Evolutionary conservation across 2,113 vertebrate species (phyloP).

Genomic region (Coptodon rendalli): DNA sequence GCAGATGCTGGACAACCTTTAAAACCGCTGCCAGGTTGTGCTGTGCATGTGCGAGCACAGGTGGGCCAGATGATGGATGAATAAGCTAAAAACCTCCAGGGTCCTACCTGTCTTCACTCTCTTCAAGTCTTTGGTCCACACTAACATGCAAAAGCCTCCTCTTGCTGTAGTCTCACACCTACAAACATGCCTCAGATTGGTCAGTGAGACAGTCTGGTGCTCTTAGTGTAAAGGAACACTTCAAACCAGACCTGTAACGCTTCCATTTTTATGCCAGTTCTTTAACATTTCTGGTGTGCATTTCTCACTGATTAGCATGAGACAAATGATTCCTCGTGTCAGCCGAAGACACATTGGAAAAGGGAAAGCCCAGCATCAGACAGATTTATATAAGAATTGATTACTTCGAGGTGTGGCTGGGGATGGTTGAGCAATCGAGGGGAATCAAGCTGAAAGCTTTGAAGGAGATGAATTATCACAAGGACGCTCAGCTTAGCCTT

Average conservation of each 20-base stretch:
- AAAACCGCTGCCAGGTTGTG: not conserved
- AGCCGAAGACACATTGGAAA: not conserved
- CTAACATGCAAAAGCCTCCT: not conserved
- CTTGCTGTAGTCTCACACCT: not conserved
- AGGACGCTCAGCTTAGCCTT: slow-evolving; percentile 26
- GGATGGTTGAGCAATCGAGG: slow-evolving; percentile 31
- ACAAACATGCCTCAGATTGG: not conserved
- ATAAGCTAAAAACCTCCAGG: not conserved
- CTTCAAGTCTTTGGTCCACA: not conserved
- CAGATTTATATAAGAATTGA: slow-evolving; percentile 40
- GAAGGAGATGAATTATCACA: slow-evolving; percentile 40
- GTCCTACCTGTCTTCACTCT: not conserved
- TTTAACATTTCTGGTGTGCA: not conserved
- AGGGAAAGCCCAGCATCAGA: not conserved
- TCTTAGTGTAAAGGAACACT: not conserved
- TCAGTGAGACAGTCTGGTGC: not conserved
- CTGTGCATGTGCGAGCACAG: slow-evolving; percentile 31
- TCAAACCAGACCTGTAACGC: not conserved
- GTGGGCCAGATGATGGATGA: slow-evolving; percentile 43
- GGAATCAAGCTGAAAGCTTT: not conserved
- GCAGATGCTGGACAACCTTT: slow-evolving; percentile 38
- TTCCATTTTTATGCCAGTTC: not conserved
- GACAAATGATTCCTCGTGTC: slow-evolving; percentile 9
- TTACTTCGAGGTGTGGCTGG: slow-evolving; percentile 20
- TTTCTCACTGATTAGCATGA: not conserved